phyloP scores from a whole-genome alignment of 2,888 invertebrate genomes.

The Drosophila infuscata region DNA sequence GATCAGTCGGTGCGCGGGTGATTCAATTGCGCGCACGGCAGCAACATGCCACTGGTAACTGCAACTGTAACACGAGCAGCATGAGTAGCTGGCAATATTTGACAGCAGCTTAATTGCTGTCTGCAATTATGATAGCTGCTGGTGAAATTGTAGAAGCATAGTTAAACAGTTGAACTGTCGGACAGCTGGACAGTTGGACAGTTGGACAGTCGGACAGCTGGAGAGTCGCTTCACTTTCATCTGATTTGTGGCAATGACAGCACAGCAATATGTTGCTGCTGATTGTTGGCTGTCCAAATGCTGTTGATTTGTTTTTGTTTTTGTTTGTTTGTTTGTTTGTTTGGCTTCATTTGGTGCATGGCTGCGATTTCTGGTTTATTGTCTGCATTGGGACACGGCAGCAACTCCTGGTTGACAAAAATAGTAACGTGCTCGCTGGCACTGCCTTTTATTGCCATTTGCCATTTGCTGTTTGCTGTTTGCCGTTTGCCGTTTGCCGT shows the following conservation, averaged over 20 bases:
- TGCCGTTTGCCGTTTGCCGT: slow-evolving; percentile 33
- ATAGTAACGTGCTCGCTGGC: slow-evolving; percentile 69
- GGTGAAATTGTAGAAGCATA: slow-evolving; percentile 69
- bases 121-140: slow-evolving; percentile 74
- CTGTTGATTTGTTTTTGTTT: slow-evolving; percentile 15
- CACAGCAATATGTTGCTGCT: slow-evolving; percentile 47
- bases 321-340: slow-evolving; percentile 6
- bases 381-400: slow-evolving; percentile 49
- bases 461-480: slow-evolving; percentile 33
- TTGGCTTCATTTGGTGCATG: slow-evolving; percentile 61
- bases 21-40: slow-evolving; percentile 36
- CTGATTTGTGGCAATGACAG: slow-evolving; percentile 68
- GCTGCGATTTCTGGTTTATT: slow-evolving; percentile 70
- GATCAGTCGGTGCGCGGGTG: slow-evolving; percentile 25
- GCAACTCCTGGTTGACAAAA: slow-evolving; percentile 69
- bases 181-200: background rate
- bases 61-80: slow-evolving; percentile 75
- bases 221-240: slow-evolving; percentile 67
- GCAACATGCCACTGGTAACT: slow-evolving; percentile 58
- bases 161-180: slow-evolving; percentile 29
- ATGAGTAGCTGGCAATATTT: slow-evolving; percentile 71
- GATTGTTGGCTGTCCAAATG: slow-evolving; percentile 41
- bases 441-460: slow-evolving; percentile 75
- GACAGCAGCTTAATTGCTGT: slow-evolving; percentile 78
- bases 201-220: background rate